A percentile compares a stretch with the other conserved stretches of the same genome.
Evolutionary conservation across 2,888 invertebrate species (phyloP).

Genomic region (Apantesis nais): DNA sequence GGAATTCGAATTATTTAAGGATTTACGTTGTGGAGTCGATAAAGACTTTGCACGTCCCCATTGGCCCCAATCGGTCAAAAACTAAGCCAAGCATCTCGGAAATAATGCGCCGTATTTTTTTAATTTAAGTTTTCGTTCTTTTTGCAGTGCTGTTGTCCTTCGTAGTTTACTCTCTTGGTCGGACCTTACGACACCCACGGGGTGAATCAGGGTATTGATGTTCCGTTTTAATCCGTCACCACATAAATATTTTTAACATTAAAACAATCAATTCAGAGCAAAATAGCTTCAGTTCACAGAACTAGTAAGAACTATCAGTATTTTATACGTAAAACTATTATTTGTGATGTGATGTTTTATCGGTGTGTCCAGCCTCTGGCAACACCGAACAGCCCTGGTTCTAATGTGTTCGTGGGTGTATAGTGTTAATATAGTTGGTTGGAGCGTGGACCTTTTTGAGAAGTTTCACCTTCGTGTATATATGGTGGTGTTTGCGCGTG

Average conservation of each 20-base stretch:
- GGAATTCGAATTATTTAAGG: not conserved
- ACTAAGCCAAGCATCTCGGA: not conserved
- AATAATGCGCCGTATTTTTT: too few relatives aligned
- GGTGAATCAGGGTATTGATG: too few relatives aligned
- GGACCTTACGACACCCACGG: too few relatives aligned
- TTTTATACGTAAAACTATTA: not conserved
- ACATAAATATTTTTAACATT: too few relatives aligned
- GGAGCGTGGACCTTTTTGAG: constrained; percentile 36
- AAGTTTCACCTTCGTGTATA: constrained; percentile 31
- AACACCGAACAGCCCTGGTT: not conserved
- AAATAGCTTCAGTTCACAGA: too few relatives aligned
- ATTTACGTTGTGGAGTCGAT: not conserved
- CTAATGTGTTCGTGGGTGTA: constrained; percentile 30
- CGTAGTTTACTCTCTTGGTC: too few relatives aligned
- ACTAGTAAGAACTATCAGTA: not conserved
- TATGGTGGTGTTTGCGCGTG: constrained; percentile 11
- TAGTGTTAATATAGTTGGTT: constrained; percentile 33
- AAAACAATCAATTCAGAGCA: not conserved
- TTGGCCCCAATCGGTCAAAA: too few relatives aligned
- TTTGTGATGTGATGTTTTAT: constrained; percentile 9
- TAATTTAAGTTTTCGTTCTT: too few relatives aligned
- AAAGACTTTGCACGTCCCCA: too few relatives aligned
- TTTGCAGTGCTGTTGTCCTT: too few relatives aligned
- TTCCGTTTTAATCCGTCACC: too few relatives aligned
- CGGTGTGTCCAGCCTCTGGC: too few relatives aligned